These are phyloP conservation scores for Sebastes nivosus DNA, from an alignment of 2,797 vertebrate genomes.

Conservation along the genomic window DNA sequence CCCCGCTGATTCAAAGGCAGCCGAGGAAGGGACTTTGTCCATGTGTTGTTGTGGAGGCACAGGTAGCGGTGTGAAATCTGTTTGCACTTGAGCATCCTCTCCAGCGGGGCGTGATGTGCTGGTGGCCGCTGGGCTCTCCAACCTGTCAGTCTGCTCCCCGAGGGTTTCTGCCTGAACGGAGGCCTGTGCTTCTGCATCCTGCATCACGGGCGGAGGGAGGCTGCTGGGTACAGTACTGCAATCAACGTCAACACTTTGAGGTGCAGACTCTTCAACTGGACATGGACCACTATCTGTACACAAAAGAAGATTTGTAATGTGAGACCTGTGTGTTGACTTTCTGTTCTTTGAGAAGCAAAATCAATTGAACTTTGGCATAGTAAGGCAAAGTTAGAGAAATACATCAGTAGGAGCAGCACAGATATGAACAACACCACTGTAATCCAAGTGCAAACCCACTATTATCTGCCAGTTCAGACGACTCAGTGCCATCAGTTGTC, in stretches of 20 bases:
- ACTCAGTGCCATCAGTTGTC: conserved; percentile 13
- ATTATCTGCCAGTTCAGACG: conserved; percentile 28
- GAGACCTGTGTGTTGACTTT: neutral
- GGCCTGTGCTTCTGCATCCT: conserved; percentile 53
- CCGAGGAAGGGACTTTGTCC: conserved; percentile 4
- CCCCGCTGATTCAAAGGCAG: conserved; percentile 19
- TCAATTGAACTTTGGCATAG: neutral
- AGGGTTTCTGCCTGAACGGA: conserved; percentile 45
- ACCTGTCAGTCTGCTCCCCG: conserved; percentile 21
- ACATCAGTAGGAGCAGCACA: neutral
- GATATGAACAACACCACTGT: neutral
- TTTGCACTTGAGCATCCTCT: conserved; percentile 61
- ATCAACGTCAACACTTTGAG: conserved; percentile 7
- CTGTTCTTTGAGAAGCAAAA: neutral
- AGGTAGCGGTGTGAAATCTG: conserved; percentile 39
- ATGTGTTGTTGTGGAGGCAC: conserved; percentile 16
- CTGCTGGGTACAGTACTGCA: conserved; percentile 10
- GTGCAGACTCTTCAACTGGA: conserved; percentile 32
- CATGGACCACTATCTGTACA: conserved; percentile 37
- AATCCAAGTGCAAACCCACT: conserved; percentile 50
- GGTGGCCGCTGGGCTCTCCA: conserved; percentile 20
- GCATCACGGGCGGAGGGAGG: conserved; percentile 25
- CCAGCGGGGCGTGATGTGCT: conserved; percentile 34
- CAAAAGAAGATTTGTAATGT: neutral
- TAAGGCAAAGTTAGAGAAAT: neutral